Evolutionary conservation across 2,113 vertebrate species (phyloP).

Genomic region (Brevimyrus niger): DNA sequence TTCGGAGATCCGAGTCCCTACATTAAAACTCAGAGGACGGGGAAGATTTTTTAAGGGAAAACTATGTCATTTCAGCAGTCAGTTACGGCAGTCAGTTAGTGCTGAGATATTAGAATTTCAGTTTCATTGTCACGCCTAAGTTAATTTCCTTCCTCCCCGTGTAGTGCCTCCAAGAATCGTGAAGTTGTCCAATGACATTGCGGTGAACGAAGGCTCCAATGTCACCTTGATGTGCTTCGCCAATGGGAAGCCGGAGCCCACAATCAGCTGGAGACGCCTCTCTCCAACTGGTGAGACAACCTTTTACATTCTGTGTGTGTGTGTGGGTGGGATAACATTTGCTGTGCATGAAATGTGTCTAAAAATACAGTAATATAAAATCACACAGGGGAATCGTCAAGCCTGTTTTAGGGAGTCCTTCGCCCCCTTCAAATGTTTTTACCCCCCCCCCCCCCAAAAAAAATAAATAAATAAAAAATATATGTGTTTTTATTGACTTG

Average conservation of each 20-base stretch:
- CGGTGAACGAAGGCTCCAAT: conserved; percentile 67
- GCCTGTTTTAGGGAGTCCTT: too few relatives aligned
- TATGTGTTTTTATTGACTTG: too few relatives aligned
- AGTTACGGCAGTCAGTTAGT: not conserved
- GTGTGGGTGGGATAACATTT: not conserved
- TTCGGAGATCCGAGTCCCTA: not conserved
- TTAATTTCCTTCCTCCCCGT: conserved; percentile 19
- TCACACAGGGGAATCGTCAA: not conserved
- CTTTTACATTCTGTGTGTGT: not conserved
- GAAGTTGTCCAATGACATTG: conserved; percentile 57
- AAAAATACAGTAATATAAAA: not conserved
- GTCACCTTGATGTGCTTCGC: conserved; percentile 67
- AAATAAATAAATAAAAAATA: too few relatives aligned
- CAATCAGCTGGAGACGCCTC: conserved; percentile 61
- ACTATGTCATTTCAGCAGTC: not conserved
- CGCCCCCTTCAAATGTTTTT: too few relatives aligned
- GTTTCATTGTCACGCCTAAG: not conserved
- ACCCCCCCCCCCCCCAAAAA: too few relatives aligned
- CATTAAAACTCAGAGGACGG: not conserved
- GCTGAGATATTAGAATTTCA: not conserved
- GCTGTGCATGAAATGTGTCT: not conserved
- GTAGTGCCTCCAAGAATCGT: conserved; percentile 67
- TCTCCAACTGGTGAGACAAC: conserved; percentile 52
- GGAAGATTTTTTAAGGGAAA: not conserved
- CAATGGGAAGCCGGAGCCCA: conserved; percentile 63